phyloP scores from a whole-genome alignment of 2,797 vertebrate species.

The Hypotaenidia philippensis region DNA sequence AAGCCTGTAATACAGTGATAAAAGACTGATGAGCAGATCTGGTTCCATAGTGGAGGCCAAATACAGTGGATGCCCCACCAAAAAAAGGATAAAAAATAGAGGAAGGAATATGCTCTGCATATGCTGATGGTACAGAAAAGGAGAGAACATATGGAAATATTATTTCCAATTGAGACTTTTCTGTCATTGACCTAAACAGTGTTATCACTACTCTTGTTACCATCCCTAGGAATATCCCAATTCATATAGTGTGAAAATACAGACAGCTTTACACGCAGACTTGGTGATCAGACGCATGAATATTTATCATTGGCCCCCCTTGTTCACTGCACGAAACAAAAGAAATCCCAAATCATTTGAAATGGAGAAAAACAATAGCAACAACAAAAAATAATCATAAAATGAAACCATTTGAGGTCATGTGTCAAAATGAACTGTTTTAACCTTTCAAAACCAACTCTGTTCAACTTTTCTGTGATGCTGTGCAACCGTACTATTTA shows the following conservation, averaged over 20 bases:
- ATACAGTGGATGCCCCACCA: not conserved
- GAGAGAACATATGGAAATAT: not conserved
- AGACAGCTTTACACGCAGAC: not conserved
- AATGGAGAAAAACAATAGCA: not conserved
- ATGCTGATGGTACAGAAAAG: not conserved
- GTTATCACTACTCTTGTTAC: not conserved
- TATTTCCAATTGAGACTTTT: not conserved
- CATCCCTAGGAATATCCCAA: not conserved
- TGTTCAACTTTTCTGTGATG: not conserved
- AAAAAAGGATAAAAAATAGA: not conserved
- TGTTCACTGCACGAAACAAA: not conserved
- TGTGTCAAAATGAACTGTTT: not conserved
- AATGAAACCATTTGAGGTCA: not conserved
- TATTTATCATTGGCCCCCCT: accelerated
- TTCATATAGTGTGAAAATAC: not conserved
- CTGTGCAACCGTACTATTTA: not conserved
- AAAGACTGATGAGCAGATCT: not conserved
- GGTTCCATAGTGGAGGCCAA: not conserved
- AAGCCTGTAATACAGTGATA: too few species aligned
- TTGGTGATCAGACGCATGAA: not conserved
- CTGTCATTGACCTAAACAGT: not conserved
- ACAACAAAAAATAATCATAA: not conserved
- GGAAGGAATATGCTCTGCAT: not conserved
- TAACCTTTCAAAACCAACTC: not conserved
- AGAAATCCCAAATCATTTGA: not conserved